A percentile compares a stretch with the other conserved stretches of the same genome.
Conservation (phyloP, 2,113 vertebrate genomes). For the Felis catus region F.catus_Fca126_mat1.0 CM031412.1:169264501-169265000, state of each 20-base stretch:
- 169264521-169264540: conserved; percentile 33
- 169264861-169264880: not conserved
- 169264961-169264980: not conserved
- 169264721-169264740: conserved; percentile 34
- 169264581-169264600: conserved; percentile 41
- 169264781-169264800: not conserved
- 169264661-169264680: conserved; percentile 62
- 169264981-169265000: not conserved
- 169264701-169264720: conserved; percentile 40
- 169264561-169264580: conserved; percentile 45
- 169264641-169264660: conserved; percentile 21
- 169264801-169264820: conserved; percentile 25
- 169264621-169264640: conserved; percentile 53
- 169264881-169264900: not conserved
- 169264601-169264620: conserved; percentile 4
- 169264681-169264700: conserved; percentile 18
- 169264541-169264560: not conserved
- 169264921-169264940: not conserved
- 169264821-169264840: not conserved
- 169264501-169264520: not conserved
- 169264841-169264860: not conserved
- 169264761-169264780: not conserved
- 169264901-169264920: not conserved
- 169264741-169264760: not conserved
- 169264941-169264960: not conserved